phyloP scores from a whole-genome alignment of 2,888 invertebrate species.

The Patella ulyssiponensis region DNA sequence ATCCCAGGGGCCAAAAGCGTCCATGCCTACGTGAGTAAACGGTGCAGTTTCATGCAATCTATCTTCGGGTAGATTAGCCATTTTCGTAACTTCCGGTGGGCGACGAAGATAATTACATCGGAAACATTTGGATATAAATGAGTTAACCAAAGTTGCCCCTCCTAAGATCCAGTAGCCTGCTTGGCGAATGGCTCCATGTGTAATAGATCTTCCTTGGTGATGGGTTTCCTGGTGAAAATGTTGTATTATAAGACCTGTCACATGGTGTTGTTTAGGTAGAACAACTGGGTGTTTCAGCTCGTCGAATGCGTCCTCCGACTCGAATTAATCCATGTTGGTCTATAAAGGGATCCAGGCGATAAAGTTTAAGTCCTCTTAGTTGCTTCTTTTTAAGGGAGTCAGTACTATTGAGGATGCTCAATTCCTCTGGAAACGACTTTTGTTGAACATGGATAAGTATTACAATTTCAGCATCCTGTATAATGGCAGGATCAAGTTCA shows the following conservation, averaged over 20 bases:
- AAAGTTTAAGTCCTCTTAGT: no score
- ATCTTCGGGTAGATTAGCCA: no score
- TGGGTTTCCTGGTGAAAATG: background rate
- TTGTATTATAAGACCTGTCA: background rate
- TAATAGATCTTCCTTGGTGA: conserved; percentile 11
- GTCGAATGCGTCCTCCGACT: conserved; percentile 1
- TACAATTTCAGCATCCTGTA: background rate
- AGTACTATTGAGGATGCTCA: background rate
- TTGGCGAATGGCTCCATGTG: background rate
- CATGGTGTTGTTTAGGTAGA: background rate
- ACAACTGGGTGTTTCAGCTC: conserved; percentile 12
- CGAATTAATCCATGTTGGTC: background rate
- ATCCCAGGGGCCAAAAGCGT: conserved; percentile 13
- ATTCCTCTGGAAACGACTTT: background rate
- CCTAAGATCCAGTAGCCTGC: conserved; percentile 15
- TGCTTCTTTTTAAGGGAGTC: background rate
- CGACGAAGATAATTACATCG: background rate
- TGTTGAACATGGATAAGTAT: background rate
- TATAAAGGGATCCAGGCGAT: background rate
- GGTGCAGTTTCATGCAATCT: no score
- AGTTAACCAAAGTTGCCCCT: background rate
- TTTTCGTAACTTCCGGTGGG: no score
- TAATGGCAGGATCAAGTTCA: background rate
- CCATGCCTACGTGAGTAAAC: conserved; percentile 13
- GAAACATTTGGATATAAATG: background rate